A percentile compares a stretch with the other conserved stretches of the same genome.
phyloP scores from a whole-genome alignment of 2,113 vertebrate species.

The Paedocypris sp. region DNA sequence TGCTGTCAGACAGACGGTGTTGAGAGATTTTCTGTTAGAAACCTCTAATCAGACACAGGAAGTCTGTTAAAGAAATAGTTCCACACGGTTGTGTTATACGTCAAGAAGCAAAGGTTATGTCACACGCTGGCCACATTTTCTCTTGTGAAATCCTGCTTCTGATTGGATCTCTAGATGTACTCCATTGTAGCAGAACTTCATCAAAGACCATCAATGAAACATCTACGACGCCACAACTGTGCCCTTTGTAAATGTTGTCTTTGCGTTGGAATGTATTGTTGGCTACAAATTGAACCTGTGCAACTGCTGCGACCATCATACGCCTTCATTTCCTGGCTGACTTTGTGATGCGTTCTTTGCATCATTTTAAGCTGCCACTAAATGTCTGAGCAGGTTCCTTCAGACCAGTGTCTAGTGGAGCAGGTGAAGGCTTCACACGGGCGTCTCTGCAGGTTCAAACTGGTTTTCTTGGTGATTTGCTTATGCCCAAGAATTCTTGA shows the following conservation, averaged over 20 bases:
- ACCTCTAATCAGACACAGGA: conserved; percentile 57
- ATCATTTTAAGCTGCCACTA: conserved; percentile 16
- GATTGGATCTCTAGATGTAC: no score
- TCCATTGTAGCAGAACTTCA: no score
- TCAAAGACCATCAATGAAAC: no score
- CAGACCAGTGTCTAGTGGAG: conserved; percentile 17
- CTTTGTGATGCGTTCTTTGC: not conserved
- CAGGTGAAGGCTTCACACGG: conserved; percentile 34
- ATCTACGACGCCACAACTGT: no score
- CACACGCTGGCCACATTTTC: no score
- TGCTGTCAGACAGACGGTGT: conserved; percentile 32
- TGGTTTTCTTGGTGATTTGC: conserved; percentile 45
- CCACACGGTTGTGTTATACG: not conserved
- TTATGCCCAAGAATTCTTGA: conserved; percentile 41
- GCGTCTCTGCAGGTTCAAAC: conserved; percentile 53
- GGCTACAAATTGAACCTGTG: no score
- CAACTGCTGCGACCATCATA: no score
- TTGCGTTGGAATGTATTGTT: no score
- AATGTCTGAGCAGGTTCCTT: not conserved
- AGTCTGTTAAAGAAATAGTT: conserved; percentile 38
- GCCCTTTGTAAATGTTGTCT: no score
- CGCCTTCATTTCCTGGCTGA: no score
- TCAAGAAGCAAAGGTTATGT: no score
- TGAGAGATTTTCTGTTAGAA: conserved; percentile 41
- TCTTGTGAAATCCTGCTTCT: no score